Evolutionary conservation across 2,797 vertebrate genomes (phyloP), one percentile per base, ranked within the genome.

Genomic region (Peromyscus nudipes): DNA sequence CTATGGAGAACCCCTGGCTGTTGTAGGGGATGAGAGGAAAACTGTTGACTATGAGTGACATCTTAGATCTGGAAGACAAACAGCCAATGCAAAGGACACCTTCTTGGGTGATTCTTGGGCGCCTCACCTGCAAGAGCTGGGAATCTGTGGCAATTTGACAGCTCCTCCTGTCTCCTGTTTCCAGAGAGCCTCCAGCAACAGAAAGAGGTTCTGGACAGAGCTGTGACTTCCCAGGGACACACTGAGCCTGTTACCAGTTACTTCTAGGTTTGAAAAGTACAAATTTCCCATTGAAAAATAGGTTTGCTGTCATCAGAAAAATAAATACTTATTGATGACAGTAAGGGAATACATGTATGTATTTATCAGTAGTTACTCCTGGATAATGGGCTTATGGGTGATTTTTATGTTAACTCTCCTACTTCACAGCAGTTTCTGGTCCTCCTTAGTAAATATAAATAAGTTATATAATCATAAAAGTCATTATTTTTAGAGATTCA

Each of bases 181-280:
- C 29, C 0, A 65, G 88, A 55, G 25, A 79, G 19, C 13, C 5
- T 76, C 23, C 19, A 34, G 57, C 0, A 87, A 52, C 65, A 89
- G 62, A 87, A 92, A 88, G 40, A 29, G 57, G 27, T 83, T 80
- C 64, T 89, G 65, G 69, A 73, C 62, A 0, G 3, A 89, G 27
- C 5, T 49, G 1, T 1, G 25, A 46, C 57, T n/a, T 55, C 67
- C 84, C 90, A 76, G 49, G 60, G 60, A 17, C 75, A 92, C 27
- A 84, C 0, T 57, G 93, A 65, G 43, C 37, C 89, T 91, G 46
- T 69, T 57, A 80, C 37, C 64, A 76, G 77, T 81, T 89, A 57
- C 25, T 96, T 97, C 52, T 37, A 82, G 92, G 77, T 82, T 91
- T 67, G 73, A 96, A 96, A 97, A 88, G 62, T 13, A 92, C 31